Conservation (phyloP, 1,140 invertebrate species). For the Drosophila ercepeae region DNA sequence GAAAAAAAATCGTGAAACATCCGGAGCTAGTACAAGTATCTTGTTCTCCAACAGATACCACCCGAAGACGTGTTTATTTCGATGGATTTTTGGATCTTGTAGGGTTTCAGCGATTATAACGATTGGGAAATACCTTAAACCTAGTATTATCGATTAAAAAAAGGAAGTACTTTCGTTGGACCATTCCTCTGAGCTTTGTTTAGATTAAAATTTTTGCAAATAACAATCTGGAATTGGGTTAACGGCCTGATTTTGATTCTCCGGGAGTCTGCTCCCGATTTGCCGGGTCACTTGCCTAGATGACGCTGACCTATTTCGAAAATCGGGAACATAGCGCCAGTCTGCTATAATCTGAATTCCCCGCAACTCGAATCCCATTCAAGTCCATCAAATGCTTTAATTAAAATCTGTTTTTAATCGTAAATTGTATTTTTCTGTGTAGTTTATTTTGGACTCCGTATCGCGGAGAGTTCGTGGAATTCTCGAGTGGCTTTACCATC, state of each 20-base stretch:
- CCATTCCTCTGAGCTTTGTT: constrained; percentile 12
- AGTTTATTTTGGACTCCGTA: constrained; percentile 6
- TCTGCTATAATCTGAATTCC: constrained; percentile 31
- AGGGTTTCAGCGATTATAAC: not conserved
- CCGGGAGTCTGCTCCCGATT: constrained; percentile 24
- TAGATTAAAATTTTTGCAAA: constrained; percentile 7
- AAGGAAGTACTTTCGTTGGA: not conserved
- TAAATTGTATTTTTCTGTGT: too few relatives aligned
- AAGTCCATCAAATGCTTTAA: not conserved
- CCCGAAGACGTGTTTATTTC: constrained; percentile 3
- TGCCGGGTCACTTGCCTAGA: constrained; percentile 25
- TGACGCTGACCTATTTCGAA: constrained; percentile 54
- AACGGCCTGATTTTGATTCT: constrained; percentile 33
- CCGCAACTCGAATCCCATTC: too few relatives aligned
- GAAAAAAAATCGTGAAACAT: not conserved
- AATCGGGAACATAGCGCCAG: constrained; percentile 1
- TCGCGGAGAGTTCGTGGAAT: constrained; percentile 56
- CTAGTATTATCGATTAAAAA: not conserved
- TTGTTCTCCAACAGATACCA: not conserved
- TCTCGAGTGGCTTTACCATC: constrained; percentile 13
- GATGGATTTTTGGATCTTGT: not conserved
- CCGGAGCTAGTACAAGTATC: not conserved
- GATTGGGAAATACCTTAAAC: not conserved
- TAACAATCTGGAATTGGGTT: constrained; percentile 48
- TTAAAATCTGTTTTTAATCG: not conserved